phyloP scores from a whole-genome alignment of 2,797 vertebrate genomes.

The Macrochelys suwanniensis region DNA sequence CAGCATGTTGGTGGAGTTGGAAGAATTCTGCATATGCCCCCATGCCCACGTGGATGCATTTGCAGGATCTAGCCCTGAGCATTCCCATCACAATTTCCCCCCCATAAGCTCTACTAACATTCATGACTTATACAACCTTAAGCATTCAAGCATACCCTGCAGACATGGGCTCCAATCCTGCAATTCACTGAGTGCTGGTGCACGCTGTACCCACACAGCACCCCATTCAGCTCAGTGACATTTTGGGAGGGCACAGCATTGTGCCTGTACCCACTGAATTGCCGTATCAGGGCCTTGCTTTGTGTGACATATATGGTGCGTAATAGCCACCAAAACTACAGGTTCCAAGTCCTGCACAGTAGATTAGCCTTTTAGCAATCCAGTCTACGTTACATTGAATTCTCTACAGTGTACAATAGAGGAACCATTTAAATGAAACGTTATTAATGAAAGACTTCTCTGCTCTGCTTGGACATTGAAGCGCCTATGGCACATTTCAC shows the following conservation, averaged over 20 bases:
- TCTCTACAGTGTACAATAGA: not conserved
- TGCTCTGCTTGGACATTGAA: not conserved
- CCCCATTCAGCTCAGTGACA: not conserved
- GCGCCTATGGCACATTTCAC: not conserved
- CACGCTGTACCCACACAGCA: not conserved
- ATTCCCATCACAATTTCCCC: not conserved
- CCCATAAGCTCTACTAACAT: not conserved
- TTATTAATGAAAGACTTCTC: not conserved
- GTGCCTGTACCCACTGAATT: not conserved
- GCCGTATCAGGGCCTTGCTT: not conserved
- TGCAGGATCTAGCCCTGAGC: not conserved
- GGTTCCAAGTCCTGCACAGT: not conserved
- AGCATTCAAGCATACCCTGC: not conserved
- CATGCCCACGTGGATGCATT: not conserved
- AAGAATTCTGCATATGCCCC: not conserved
- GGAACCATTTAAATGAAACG: not conserved
- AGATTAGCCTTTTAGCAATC: not conserved
- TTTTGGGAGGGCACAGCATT: not conserved
- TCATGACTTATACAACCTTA: not conserved
- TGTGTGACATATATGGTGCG: not conserved
- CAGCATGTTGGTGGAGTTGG: not conserved
- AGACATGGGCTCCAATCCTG: not conserved
- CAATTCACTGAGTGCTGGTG: not conserved
- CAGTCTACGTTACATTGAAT: not conserved
- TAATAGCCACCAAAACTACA: too few relatives aligned